Base-by-base conservation (phyloP, 2,113 vertebrate species). In the Drymodes brunneopygia region DNA sequence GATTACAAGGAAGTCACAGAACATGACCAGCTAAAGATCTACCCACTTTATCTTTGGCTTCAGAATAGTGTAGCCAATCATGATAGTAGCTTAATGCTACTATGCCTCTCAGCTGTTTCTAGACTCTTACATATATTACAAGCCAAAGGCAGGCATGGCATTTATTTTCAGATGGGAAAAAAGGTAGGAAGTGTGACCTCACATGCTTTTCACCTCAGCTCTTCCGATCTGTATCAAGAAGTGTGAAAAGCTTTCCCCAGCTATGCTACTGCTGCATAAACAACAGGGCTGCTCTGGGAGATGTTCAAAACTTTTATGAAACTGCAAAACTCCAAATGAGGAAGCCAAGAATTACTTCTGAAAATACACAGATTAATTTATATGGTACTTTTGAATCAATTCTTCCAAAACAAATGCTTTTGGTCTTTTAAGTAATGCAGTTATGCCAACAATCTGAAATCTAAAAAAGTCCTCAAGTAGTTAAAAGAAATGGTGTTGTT, bases 171-270 rank as follows among this genome's bases (percentile, higher is more conserved):
- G 53, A 65, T 40, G 11, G 44, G 93, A 77, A 78, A 56, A 92
- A 92, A 75, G 50, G 64, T 29, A 80, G 51, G n/a, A 94, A 93
- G 36, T 51, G 58, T 96, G 83, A 97, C 53, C 88, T 91, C 56
- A 91, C 38, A 74, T 18, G 42, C 83, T 95, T 77, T 84, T 86
- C 84, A 95, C 65, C 65, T 82, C 1, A 2, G 16, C 77, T 75
- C 67, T 86, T 94, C 71, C 72, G 54, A 95, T 66, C 29, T 5
- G 25, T 35, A 90, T 66, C 74, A 90, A 72, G 62, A 94, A 85
- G 61, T 75, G 67, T 54, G 70, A 71, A 88, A 94, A 84, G 72
- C 27, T 57, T 61, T 69, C 22, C 60, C 75, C 75, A 64, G 58
- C 70, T 73, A n/a, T 54, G 50, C 29, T 85, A 62, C 60, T 86